These are phyloP conservation scores for Squalus acanthias DNA, from an alignment of 2,797 vertebrate genomes.

Conservation along the genomic window DNA sequence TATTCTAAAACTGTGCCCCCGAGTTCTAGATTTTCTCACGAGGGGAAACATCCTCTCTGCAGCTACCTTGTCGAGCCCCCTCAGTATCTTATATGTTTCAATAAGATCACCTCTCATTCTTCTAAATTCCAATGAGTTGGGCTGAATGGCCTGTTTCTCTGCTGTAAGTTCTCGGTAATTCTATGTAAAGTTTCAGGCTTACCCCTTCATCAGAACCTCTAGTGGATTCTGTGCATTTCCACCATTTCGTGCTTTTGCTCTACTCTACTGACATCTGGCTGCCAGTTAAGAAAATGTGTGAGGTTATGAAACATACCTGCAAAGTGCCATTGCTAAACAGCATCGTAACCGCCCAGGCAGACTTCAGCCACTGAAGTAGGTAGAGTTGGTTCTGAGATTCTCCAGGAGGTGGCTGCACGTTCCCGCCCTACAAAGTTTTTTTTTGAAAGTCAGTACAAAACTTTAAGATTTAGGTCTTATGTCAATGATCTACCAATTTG, in stretches of 20 bases:
- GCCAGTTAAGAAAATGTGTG: background rate
- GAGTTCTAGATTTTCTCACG: too few relatives aligned
- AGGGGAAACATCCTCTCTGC: too few relatives aligned
- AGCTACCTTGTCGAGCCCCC: too few relatives aligned
- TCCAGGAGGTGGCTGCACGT: background rate
- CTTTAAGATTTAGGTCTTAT: too few relatives aligned
- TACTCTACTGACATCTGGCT: background rate
- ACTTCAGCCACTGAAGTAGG: constrained; percentile 41
- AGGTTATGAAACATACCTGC: constrained; percentile 41
- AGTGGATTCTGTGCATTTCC: background rate
- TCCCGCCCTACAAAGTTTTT: too few relatives aligned
- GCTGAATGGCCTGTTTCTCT: background rate
- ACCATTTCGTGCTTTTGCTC: background rate
- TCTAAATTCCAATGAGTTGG: too few relatives aligned
- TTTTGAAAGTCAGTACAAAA: too few relatives aligned
- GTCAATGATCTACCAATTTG: too few relatives aligned
- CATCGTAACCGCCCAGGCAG: constrained; percentile 26
- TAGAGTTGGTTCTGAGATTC: background rate
- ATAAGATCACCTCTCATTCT: too few relatives aligned
- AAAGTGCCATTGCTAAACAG: constrained; percentile 40
- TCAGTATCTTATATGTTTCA: too few relatives aligned
- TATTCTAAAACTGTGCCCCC: too few relatives aligned
- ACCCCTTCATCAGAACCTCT: background rate
- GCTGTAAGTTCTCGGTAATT: background rate
- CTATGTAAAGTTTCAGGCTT: background rate